Conservation (phyloP, 2,113 vertebrate genomes). For the Calonectris borealis region DNA sequence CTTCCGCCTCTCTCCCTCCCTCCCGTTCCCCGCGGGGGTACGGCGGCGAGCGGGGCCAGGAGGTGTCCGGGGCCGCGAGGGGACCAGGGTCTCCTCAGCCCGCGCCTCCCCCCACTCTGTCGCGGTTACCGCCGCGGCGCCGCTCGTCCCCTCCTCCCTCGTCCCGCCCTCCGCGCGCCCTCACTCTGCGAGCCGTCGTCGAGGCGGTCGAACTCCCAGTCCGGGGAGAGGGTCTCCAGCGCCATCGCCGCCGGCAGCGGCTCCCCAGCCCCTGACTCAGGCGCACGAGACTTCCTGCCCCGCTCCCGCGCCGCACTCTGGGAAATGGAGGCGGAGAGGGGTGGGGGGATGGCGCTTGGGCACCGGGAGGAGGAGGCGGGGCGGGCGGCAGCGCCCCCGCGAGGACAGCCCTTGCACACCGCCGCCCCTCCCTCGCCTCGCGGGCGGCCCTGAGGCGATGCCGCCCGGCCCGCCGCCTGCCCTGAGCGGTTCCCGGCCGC, state of each 20-base stretch:
- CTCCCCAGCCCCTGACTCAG: conserved; percentile 65
- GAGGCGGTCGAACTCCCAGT: conserved; percentile 96
- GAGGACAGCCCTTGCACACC: neutral
- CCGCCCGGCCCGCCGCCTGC: neutral
- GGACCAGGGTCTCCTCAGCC: too few species aligned
- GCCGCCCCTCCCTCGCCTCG: neutral
- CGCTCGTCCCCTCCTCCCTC: too few species aligned
- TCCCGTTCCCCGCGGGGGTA: too few species aligned
- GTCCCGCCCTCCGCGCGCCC: too few species aligned
- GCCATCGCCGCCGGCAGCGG: conserved; percentile 75
- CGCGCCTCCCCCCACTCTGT: too few species aligned
- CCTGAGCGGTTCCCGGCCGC: fast-evolving
- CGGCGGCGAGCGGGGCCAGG: too few species aligned
- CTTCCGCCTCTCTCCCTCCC: neutral
- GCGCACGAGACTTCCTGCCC: conserved; percentile 46
- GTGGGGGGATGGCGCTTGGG: too few species aligned
- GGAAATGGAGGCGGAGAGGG: conserved; percentile 65
- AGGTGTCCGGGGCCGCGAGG: too few species aligned
- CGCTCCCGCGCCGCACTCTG: conserved; percentile 44
- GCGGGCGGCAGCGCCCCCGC: neutral
- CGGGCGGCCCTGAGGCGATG: too few species aligned
- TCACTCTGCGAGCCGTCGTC: conserved; percentile 53
- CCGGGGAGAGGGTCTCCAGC: conserved; percentile 87
- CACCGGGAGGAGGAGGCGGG: neutral
- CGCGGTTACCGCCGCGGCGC: too few species aligned